These are phyloP conservation scores for Phragmatobia fuliginosa DNA, from an alignment of 2,888 invertebrate genomes.

Conservation along the genomic window DNA sequence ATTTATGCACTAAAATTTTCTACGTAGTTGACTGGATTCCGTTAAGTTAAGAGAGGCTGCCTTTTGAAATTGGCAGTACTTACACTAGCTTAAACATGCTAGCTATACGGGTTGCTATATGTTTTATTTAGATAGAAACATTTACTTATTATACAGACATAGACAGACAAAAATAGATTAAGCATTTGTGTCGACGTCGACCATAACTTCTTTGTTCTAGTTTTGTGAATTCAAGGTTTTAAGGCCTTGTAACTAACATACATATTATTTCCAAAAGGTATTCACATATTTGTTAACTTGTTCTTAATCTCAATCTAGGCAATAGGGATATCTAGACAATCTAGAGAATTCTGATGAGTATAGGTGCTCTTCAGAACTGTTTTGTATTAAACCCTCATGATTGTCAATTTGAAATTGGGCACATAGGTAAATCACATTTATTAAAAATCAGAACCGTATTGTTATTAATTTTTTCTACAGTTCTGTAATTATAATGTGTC, in stretches of 20 bases:
- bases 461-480: neutral
- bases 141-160: too few species aligned
- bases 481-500: too few species aligned
- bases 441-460: neutral
- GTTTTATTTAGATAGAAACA: too few species aligned
- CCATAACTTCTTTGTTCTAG: neutral
- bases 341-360: neutral
- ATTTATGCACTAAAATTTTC: too few species aligned
- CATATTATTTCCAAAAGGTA: neutral
- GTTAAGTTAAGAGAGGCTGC: too few species aligned
- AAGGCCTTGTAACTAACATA: neutral
- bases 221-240: neutral
- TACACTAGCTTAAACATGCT: too few species aligned
- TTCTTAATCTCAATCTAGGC: neutral
- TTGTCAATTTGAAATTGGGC: neutral
- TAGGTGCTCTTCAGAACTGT: neutral
- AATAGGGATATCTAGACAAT: too few species aligned
- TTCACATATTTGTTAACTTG: neutral
- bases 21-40: too few species aligned
- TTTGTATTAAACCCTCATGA: neutral
- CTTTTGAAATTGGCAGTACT: too few species aligned
- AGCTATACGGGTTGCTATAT: too few species aligned
- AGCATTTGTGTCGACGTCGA: neutral
- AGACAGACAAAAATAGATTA: too few species aligned
- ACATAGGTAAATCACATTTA: neutral